Evolutionary conservation across 2,113 vertebrate genomes (phyloP).

Genomic region (Brachypodius melanocephalos): DNA sequence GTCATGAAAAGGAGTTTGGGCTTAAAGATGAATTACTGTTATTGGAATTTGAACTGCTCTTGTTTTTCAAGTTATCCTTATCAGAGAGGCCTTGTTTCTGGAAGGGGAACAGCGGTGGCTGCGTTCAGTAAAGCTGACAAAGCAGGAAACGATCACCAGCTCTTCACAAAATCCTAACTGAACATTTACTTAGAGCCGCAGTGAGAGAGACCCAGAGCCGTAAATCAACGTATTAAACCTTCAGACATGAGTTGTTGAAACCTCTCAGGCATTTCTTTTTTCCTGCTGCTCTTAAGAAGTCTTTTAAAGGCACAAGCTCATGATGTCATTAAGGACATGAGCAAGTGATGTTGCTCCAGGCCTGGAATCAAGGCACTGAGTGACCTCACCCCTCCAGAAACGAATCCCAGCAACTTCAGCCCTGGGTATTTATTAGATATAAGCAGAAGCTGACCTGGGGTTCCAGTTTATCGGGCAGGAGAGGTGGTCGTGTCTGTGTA

Average conservation of each 20-base stretch:
- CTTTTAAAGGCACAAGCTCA: not conserved
- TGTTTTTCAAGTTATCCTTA: constrained; percentile 62
- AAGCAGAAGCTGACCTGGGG: not conserved
- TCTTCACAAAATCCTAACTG: not conserved
- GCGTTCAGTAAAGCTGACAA: constrained; percentile 13
- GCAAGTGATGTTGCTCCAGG: not conserved
- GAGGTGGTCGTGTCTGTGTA: not conserved
- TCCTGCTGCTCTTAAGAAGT: constrained; percentile 1
- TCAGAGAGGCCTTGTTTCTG: constrained; percentile 27
- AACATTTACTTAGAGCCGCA: not conserved
- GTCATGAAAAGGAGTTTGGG: not conserved
- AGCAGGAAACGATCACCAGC: constrained; percentile 5
- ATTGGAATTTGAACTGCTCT: constrained; percentile 60
- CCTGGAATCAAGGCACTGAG: not conserved
- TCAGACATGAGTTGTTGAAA: not conserved
- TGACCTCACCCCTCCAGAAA: not conserved
- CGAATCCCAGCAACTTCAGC: not conserved
- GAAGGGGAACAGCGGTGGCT: not conserved
- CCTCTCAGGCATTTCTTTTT: not conserved
- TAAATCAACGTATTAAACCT: constrained; percentile 30
- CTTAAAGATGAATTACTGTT: constrained; percentile 43
- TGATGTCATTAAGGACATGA: not conserved
- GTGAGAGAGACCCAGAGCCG: constrained; percentile 13
- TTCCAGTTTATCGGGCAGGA: not conserved
- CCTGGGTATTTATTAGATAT: not conserved